A percentile compares a stretch with the other conserved stretches of the same genome.
These are phyloP conservation scores for Burhinus bistriatus DNA, from an alignment of 2,113 vertebrate species.

Conservation along the genomic window DNA sequence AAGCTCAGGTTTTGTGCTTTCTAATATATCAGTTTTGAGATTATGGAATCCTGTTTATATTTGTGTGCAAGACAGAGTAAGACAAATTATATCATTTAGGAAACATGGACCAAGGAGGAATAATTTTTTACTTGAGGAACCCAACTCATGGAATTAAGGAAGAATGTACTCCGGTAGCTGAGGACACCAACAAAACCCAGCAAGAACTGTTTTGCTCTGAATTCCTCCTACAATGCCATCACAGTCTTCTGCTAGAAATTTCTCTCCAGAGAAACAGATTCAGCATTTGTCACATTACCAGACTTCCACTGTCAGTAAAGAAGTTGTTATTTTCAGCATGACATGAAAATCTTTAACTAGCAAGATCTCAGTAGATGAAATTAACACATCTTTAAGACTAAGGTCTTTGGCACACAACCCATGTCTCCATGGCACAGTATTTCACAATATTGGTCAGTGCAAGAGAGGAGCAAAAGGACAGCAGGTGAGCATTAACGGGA, in stretches of 20 bases:
- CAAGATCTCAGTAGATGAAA: not conserved
- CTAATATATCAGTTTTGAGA: not conserved
- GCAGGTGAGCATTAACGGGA: not conserved
- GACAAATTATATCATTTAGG: not conserved
- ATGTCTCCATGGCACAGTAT: not conserved
- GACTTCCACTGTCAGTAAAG: conserved; percentile 23
- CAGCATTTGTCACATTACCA: conserved; percentile 27
- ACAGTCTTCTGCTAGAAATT: not conserved
- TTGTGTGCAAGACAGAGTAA: not conserved
- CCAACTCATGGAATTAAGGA: not conserved
- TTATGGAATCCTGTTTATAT: not conserved
- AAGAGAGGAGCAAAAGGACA: not conserved
- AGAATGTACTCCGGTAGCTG: not conserved
- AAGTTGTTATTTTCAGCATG: conserved; percentile 3
- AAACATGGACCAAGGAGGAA: not conserved
- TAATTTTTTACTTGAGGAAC: not conserved
- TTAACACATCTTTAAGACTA: not conserved
- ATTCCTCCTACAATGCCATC: not conserved
- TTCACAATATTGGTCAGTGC: not conserved
- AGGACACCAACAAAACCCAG: not conserved
- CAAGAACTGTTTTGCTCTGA: not conserved
- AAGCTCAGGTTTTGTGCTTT: not conserved
- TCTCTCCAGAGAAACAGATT: conserved; percentile 27
- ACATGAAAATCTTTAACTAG: not conserved
- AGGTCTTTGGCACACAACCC: not conserved